phyloP scores from a whole-genome alignment of 2,888 invertebrate genomes.

The Acronicta aceris region DNA sequence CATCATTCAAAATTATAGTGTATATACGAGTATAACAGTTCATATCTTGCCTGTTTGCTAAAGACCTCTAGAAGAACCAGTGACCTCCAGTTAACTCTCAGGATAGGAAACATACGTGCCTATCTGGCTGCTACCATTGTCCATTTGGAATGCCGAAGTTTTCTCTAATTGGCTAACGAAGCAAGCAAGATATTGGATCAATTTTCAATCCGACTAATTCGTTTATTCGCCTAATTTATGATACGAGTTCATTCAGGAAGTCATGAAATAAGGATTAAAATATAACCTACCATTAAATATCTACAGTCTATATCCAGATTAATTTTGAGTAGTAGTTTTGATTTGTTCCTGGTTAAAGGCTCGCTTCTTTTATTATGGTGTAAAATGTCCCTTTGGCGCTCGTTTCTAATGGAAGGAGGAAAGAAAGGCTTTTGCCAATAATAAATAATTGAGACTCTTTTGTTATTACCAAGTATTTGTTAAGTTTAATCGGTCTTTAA shows the following conservation, averaged over 20 bases:
- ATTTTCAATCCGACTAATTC: conserved; percentile 17
- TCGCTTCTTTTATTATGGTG: too few species aligned
- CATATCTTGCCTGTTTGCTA: not conserved
- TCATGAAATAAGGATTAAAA: not conserved
- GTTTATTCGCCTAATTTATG: conserved; percentile 15
- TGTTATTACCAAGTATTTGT: conserved; percentile 14
- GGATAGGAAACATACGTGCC: conserved; percentile 17
- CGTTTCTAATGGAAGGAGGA: too few species aligned
- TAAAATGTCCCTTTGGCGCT: too few species aligned
- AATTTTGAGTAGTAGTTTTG: too few species aligned
- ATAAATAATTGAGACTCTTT: too few species aligned
- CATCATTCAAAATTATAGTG: too few species aligned
- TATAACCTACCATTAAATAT: too few species aligned
- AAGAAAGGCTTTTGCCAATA: too few species aligned
- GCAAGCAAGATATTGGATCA: conserved; percentile 16
- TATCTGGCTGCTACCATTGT: conserved; percentile 22
- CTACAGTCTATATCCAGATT: too few species aligned
- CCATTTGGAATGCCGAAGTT: conserved; percentile 10
- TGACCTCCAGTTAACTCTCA: conserved; percentile 32
- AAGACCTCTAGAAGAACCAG: not conserved
- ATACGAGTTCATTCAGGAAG: not conserved
- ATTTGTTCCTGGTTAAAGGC: too few species aligned
- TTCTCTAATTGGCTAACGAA: conserved; percentile 31
- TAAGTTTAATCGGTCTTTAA: conserved; percentile 7
- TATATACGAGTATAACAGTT: too few species aligned